Base-by-base conservation (phyloP, 2,888 invertebrate genomes). In the Carabus problematicus region DNA sequence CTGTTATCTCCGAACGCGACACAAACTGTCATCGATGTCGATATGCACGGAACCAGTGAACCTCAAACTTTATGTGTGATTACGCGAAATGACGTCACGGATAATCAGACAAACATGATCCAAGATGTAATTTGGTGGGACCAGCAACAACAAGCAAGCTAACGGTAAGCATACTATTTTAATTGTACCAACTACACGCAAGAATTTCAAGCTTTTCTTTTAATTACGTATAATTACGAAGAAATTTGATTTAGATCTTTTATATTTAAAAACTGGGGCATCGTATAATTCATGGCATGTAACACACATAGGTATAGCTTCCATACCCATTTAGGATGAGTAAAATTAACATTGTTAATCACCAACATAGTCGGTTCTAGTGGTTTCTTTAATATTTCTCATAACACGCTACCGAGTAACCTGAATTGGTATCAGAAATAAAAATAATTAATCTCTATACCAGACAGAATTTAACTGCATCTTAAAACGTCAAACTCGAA, bases 391-490 rank as follows among this genome's bases (percentile, higher is more conserved):
- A 43, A 55, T 55, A 64, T 64, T 64, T 52, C 42, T 55, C 55
- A 43, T 43, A 55, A 56, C 56, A 56, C 55, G 64, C 45, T 19
- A 52, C 52, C 11, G 14, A 49, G n/a, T 49, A 18, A 11, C 12
- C n/a, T 8, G 29, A 52, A 55, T 45, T 56, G 49, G 49, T 56
- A 64, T 64, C 64, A 56, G 64, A 62, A 64, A 52, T 14, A 52
- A 52, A 52, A 64, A 66, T 66, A 66, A 66, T 66, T 66, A 66
- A 66, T 66, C 66, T 66, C 59, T 14, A 41, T 54, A 63, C 16
- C 52, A 58, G 66, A 58, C 66, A 59, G 66, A 49, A 47, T 66
- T 66, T 58, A 66, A 66, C 66, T 66, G 59, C 66, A 58, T 66
- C 66, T 66, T 66, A 59, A 66, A 59, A 58, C 66, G 66, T 66